Evolutionary conservation across 1,140 invertebrate genomes (phyloP).

Genomic region (Drosophila nigromelanica): DNA sequence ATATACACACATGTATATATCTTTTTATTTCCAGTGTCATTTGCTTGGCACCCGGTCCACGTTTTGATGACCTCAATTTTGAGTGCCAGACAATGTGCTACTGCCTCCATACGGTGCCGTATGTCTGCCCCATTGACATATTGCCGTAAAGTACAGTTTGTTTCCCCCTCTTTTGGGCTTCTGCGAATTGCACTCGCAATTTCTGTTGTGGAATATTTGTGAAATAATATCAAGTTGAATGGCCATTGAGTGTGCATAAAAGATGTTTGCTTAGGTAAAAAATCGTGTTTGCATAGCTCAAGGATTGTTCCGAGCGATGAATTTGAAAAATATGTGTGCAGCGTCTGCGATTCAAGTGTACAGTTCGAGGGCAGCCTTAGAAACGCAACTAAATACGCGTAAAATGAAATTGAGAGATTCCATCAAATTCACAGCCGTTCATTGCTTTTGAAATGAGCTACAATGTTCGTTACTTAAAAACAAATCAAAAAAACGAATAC

Average conservation of each 20-base stretch:
- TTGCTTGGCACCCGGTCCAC: slow-evolving; percentile 15
- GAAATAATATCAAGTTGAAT: slow-evolving; percentile 75
- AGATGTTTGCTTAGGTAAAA: slow-evolving; percentile 65
- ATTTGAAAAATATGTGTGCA: background rate
- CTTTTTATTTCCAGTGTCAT: slow-evolving; percentile 24
- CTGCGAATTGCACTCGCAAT: slow-evolving; percentile 35
- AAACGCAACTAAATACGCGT: slow-evolving; percentile 51
- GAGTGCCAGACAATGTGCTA: slow-evolving; percentile 25
- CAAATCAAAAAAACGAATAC: slow-evolving; percentile 20
- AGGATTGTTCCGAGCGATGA: background rate
- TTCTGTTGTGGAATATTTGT: slow-evolving; percentile 54
- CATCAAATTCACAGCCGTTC: slow-evolving; percentile 83
- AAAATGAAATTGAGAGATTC: slow-evolving; percentile 72
- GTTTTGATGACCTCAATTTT: slow-evolving; percentile 53
- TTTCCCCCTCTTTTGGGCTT: background rate
- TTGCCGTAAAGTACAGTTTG: background rate
- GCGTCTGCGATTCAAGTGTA: slow-evolving; percentile 26
- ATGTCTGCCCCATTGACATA: slow-evolving; percentile 4
- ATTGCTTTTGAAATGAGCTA: slow-evolving; percentile 83
- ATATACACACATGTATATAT: background rate
- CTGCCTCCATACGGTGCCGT: background rate
- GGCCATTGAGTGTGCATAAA: slow-evolving; percentile 68
- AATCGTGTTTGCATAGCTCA: slow-evolving; percentile 61
- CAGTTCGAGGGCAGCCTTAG: slow-evolving; percentile 51
- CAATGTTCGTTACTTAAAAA: slow-evolving; percentile 77